A percentile compares a stretch with the other conserved stretches of the same genome.
phyloP scores from a whole-genome alignment of 2,797 vertebrate genomes.

The Acanthiza pusilla region DNA sequence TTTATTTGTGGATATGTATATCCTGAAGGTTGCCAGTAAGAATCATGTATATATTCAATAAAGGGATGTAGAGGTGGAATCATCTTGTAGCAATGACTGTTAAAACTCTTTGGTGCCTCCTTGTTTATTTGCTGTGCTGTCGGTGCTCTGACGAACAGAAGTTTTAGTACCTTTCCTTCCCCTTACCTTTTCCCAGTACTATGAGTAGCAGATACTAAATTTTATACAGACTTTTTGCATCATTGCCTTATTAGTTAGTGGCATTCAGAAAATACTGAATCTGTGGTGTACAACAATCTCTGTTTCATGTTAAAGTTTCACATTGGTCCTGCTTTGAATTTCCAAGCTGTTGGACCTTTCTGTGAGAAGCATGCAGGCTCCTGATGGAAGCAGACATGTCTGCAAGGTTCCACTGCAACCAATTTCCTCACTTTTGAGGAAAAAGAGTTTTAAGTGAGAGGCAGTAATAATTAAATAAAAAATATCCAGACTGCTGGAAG shows the following conservation, averaged over 20 bases:
- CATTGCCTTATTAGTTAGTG: neutral
- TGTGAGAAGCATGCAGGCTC: neutral
- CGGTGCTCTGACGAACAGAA: neutral
- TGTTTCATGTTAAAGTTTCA: neutral
- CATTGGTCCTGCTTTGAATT: neutral
- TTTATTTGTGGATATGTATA: neutral
- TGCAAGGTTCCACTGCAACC: neutral
- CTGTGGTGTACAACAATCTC: neutral
- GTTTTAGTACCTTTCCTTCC: neutral
- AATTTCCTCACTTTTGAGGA: neutral
- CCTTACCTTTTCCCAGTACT: neutral
- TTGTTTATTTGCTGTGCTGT: neutral
- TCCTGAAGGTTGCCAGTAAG: neutral
- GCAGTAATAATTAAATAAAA: neutral
- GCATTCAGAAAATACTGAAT: neutral
- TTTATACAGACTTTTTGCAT: neutral
- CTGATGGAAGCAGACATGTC: neutral
- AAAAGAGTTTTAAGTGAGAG: neutral
- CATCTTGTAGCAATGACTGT: neutral
- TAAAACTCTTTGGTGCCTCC: neutral
- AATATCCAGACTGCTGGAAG: neutral
- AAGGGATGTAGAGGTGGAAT: neutral
- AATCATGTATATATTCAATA: rapidly evolving
- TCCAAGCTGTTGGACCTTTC: neutral
- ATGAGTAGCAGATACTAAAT: neutral